Evolutionary conservation across 1,140 invertebrate species (phyloP), one percentile per base, ranked within the genome.

Genomic region (Scaptomyza montana): DNA sequence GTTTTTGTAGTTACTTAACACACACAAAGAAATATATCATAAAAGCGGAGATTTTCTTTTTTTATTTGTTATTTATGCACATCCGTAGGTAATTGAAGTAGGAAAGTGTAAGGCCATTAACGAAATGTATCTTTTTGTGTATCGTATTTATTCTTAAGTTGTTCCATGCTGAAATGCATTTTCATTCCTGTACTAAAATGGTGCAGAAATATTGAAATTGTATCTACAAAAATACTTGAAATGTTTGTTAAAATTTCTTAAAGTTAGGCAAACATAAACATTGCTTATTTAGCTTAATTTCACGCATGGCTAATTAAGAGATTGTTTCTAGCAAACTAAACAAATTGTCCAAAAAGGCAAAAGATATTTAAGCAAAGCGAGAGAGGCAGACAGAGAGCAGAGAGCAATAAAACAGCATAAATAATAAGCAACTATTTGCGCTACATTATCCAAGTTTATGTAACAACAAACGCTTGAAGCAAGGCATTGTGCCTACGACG

Each of bases 391-490:
- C 6, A 5, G 33, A 41, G 33, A 25, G 13, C 16, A 41, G 7
- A 7, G 36, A 1, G 25, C 70, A 86, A 80, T 85, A 80, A 76
- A 76, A 61, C 82, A 62, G 82, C 77, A 86, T 86, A 86, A 86
- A 86, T 86, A 86, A 86, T 86, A 86, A 86, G 82, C 82, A 86
- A 86, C 82, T 86, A 86, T 86, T 86, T 86, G 82, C 84, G 82
- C 82, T 86, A 86, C 82, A 86, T 86, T 86, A 86, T 86, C 78
- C 84, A 78, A 87, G 79, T 87, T 86, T 86, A 82, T 86, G 80
- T 78, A 87, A 87, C 62, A 65, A 71, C 69, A 68, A 81, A 57
- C 16, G 16, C 19, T 30, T 36, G 55, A 12, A 28, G 46, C 21
- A 9, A 30, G 45, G 60, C 30, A 7, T 30, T 12, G 2, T n/a